Evolutionary conservation across 2,113 vertebrate species (phyloP).

Genomic region (Channa maculata): DNA sequence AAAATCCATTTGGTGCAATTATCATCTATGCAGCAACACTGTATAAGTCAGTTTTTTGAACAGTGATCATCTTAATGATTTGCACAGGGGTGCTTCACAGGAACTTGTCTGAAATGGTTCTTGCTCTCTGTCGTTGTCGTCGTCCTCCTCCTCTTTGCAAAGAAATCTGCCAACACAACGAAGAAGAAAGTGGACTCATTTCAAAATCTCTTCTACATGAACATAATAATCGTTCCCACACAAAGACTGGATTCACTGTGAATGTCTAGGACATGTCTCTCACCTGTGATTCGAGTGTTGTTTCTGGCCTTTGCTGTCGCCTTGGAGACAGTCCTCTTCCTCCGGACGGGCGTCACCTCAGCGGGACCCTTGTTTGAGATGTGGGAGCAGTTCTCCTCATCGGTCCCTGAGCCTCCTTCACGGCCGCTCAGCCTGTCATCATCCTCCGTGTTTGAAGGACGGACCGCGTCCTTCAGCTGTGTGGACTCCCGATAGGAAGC

Average conservation of each 20-base stretch:
- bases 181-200: neutral
- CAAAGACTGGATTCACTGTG: rapidly evolving
- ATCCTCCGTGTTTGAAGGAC: neutral
- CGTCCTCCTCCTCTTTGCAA: slow-evolving; percentile 84
- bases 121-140: slow-evolving; percentile 72
- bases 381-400: slow-evolving; percentile 83
- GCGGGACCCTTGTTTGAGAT: slow-evolving; percentile 65
- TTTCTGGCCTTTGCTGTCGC: slow-evolving; percentile 1
- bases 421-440: neutral
- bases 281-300: slow-evolving; percentile 85
- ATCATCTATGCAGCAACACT: neutral
- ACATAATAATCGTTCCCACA: rapidly evolving
- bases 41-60: neutral
- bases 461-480: neutral
- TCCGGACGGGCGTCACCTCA: slow-evolving; percentile 51
- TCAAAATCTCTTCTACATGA: no score
- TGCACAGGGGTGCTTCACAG: slow-evolving; percentile 83
- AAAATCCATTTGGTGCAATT: slow-evolving; percentile 17
- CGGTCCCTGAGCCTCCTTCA: slow-evolving; percentile 27
- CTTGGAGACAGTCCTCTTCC: slow-evolving; percentile 56
- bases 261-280: neutral
- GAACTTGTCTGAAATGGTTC: slow-evolving; percentile 55
- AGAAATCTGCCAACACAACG: slow-evolving; percentile 83
- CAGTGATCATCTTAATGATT: slow-evolving; percentile 84
- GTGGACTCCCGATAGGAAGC: slow-evolving; percentile 83